Evolutionary conservation across 2,888 invertebrate species (phyloP).

Genomic region (Tanypteryx hageni): DNA sequence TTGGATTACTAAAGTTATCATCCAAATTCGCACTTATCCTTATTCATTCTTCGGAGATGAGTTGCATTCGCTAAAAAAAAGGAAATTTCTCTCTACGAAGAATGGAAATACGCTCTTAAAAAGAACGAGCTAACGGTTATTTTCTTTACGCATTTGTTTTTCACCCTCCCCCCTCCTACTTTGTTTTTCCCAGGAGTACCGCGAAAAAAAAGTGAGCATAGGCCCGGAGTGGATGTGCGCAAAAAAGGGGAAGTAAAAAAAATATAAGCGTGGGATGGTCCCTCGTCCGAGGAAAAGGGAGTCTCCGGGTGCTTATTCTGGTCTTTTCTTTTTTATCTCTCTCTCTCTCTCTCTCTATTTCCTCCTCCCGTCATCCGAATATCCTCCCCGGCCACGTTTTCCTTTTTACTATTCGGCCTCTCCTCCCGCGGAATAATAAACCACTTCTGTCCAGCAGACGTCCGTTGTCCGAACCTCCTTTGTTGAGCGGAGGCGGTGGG

Average conservation of each 20-base stretch:
- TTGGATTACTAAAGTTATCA: too few relatives aligned
- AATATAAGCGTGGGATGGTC: not conserved
- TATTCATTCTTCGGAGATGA: too few relatives aligned
- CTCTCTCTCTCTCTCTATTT: not conserved
- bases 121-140: too few relatives aligned
- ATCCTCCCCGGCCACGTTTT: not conserved
- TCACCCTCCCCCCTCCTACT: not conserved
- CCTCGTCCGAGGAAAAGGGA: not conserved
- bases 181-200: not conserved
- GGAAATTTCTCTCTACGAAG: too few relatives aligned
- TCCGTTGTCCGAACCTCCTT: not conserved
- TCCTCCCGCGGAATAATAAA: constrained; percentile 5
- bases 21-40: too few relatives aligned
- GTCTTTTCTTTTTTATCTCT: not conserved
- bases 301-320: not conserved
- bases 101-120: too few relatives aligned
- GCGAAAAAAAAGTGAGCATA: not conserved
- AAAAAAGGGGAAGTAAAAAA: not conserved
- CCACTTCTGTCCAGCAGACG: constrained; percentile 12
- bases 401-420: not conserved
- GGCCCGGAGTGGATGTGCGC: not conserved
- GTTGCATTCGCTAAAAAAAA: too few relatives aligned
- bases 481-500: not conserved
- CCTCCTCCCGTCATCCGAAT: not conserved
- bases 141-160: too few relatives aligned